Evolutionary conservation across 2,113 vertebrate genomes (phyloP).

Genomic region (Zosterops pallidus): DNA sequence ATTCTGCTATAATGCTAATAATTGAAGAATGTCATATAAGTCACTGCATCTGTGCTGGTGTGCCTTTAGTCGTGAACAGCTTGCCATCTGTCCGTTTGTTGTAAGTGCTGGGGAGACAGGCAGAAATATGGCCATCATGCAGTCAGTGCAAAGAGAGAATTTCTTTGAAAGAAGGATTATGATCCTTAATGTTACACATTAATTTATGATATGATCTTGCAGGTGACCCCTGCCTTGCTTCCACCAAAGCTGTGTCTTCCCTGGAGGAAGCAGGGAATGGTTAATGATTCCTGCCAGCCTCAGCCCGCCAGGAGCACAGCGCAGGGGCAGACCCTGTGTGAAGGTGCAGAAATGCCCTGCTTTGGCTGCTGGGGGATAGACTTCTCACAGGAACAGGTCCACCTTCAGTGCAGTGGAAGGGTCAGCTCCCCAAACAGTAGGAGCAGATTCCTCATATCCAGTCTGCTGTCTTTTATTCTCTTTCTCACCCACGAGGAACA

Average conservation of each 20-base stretch:
- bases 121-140: not conserved
- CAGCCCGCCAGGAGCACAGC: accelerated
- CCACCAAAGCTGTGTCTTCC: not conserved
- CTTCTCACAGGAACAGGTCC: not conserved
- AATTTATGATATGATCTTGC: not conserved
- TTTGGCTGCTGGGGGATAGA: accelerated
- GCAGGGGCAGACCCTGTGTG: accelerated
- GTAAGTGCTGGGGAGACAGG: not conserved
- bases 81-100: not conserved
- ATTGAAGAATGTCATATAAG: not conserved
- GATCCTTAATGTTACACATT: not conserved
- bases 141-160: not conserved
- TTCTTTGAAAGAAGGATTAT: not conserved
- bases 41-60: not conserved
- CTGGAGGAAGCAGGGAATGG: not conserved
- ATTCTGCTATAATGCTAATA: not conserved
- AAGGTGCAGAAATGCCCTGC: accelerated
- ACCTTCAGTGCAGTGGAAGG: not conserved
- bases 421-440: not conserved
- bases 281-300: not conserved
- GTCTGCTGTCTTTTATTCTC: not conserved
- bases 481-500: not conserved
- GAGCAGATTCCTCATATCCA: not conserved
- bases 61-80: not conserved
- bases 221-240: not conserved